Conservation (phyloP, 2,888 invertebrate species). For the Adineta ricciae region DNA sequence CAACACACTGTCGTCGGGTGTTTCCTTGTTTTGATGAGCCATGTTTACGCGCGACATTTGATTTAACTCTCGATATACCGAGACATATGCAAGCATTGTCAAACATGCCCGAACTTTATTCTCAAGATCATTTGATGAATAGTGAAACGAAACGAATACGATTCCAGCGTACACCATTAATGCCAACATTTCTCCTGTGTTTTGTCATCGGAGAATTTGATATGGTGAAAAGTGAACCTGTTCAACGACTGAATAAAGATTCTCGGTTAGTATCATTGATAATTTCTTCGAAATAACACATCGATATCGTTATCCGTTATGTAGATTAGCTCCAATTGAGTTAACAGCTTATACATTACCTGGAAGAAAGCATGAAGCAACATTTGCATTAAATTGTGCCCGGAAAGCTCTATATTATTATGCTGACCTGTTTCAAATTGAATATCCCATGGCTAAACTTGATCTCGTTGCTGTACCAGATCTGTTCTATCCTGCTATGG, state of each 20-base stretch:
- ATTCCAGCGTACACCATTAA: slow-evolving; percentile 3
- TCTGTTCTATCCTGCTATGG: slow-evolving; percentile 1
- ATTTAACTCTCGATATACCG: not conserved
- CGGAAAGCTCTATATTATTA: not conserved
- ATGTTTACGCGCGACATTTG: slow-evolving; percentile 15
- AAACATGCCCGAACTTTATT: not conserved
- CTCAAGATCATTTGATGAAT: not conserved
- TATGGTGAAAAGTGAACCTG: not conserved
- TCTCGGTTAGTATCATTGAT: not conserved
- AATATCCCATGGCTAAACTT: not conserved
- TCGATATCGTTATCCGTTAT: too few relatives aligned
- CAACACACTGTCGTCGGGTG: slow-evolving; percentile 40
- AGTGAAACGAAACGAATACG: not conserved
- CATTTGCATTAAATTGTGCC: slow-evolving; percentile 14
- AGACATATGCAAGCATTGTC: not conserved
- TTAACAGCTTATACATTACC: slow-evolving; percentile 3
- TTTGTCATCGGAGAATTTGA: slow-evolving; percentile 13
- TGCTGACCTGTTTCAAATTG: slow-evolving; percentile 17
- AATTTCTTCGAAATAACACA: not conserved
- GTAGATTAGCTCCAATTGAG: not conserved
- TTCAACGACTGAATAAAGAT: not conserved
- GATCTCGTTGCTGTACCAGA: slow-evolving; percentile 4
- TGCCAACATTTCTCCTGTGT: slow-evolving; percentile 20
- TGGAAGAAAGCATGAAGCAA: not conserved
- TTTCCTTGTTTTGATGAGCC: slow-evolving; percentile 20